Conservation (phyloP, 2,888 invertebrate genomes). For the Lasioglossum lativentre region DNA sequence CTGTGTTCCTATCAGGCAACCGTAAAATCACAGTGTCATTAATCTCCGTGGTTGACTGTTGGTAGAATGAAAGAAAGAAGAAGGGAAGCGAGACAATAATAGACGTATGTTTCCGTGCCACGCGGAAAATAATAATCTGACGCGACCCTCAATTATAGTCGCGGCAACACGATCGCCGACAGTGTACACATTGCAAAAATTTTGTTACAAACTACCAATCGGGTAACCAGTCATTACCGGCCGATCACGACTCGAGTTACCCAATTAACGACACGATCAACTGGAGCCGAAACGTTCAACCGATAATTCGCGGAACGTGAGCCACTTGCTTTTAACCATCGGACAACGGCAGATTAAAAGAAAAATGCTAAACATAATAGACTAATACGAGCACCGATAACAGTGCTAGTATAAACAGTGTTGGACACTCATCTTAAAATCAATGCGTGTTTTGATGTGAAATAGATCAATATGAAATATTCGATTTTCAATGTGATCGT, state of each 20-base stretch:
- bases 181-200: slow-evolving; percentile 54
- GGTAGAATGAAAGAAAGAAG: slow-evolving; percentile 16
- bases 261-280: slow-evolving; percentile 54
- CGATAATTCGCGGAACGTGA: slow-evolving; percentile 42
- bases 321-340: slow-evolving; percentile 25
- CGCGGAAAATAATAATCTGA: slow-evolving; percentile 55
- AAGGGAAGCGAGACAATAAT: slow-evolving; percentile 40
- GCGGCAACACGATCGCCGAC: slow-evolving; percentile 44
- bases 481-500: not conserved
- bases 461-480: not conserved
- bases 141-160: slow-evolving; percentile 46
- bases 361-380: not conserved
- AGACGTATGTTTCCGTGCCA: slow-evolving; percentile 41
- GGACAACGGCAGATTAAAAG: not conserved
- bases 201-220: slow-evolving; percentile 48
- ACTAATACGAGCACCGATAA: not conserved
- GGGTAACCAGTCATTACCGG: slow-evolving; percentile 42
- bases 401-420: not conserved
- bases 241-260: slow-evolving; percentile 52
- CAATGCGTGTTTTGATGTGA: no score
- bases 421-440: not conserved
- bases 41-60: slow-evolving; percentile 26
- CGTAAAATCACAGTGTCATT: slow-evolving; percentile 41
- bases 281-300: slow-evolving; percentile 27
- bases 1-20: slow-evolving; percentile 32